A percentile compares a stretch with the other conserved stretches of the same genome.
These are phyloP conservation scores for Acanthaster planci DNA, from an alignment of 35 echinoderm and acorn worm species.

Conservation along the genomic window DNA sequence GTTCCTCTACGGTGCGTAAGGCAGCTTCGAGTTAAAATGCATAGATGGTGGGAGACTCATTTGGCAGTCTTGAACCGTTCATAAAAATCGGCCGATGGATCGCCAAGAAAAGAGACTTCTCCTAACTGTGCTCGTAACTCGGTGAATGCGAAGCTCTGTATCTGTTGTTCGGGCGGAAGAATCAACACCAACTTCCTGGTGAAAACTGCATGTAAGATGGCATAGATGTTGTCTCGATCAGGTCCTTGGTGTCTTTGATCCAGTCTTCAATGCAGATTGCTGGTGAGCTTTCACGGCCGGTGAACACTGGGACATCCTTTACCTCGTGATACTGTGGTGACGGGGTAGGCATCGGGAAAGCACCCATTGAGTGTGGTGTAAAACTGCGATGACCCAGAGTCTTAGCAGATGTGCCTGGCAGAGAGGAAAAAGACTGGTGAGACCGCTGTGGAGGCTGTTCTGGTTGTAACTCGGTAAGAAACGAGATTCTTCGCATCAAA, in stretches of 20 bases:
- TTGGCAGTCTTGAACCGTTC: not conserved
- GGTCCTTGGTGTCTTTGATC: conserved; percentile 26
- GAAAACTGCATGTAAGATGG: conserved; percentile 36
- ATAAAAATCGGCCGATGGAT: conserved; percentile 37
- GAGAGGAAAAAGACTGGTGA: too few relatives aligned
- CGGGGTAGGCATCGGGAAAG: too few relatives aligned
- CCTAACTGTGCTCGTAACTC: conserved; percentile 32
- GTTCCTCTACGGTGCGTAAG: not conserved
- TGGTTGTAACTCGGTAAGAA: too few relatives aligned
- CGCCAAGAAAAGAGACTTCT: not conserved
- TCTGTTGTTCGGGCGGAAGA: conserved; percentile 21
- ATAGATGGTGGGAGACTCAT: not conserved
- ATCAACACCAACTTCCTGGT: conserved; percentile 33
- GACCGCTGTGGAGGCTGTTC: too few relatives aligned
- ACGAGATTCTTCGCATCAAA: too few relatives aligned
- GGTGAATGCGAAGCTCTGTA: not conserved
- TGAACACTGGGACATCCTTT: conserved; percentile 30
- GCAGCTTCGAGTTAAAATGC: not conserved
- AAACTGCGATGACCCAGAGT: too few relatives aligned
- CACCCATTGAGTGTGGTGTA: too few relatives aligned
- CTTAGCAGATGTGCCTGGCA: too few relatives aligned
- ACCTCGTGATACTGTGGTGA: conserved; percentile 4
- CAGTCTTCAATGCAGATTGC: conserved; percentile 35
- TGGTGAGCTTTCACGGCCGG: not conserved
- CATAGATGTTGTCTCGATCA: not conserved